Evolutionary conservation across 2,113 vertebrate species (phyloP).

Genomic region (Caranx melampygus): DNA sequence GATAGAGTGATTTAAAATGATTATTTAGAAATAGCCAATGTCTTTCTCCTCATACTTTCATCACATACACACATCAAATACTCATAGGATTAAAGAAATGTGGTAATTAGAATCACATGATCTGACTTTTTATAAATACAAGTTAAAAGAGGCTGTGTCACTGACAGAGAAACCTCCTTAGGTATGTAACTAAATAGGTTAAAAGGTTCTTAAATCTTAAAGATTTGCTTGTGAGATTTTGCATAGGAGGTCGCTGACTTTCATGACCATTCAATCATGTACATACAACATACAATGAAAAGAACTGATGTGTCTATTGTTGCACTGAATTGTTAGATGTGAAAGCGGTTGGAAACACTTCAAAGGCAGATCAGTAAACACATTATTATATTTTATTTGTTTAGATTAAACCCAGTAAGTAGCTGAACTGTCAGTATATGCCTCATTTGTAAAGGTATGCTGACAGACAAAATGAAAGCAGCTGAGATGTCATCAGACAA

Average conservation of each 20-base stretch:
- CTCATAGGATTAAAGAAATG: not conserved
- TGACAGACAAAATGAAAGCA: not conserved
- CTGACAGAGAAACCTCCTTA: too few species aligned
- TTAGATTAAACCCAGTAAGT: not conserved
- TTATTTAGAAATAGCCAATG: too few species aligned
- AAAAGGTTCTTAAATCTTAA: not conserved
- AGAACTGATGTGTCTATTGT: not conserved
- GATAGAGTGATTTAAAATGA: too few species aligned
- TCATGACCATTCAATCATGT: not conserved
- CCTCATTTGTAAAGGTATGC: too few species aligned
- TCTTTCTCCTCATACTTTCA: too few species aligned
- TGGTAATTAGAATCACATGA: not conserved
- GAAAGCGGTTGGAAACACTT: not conserved
- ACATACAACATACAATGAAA: not conserved
- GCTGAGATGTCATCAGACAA: fast-evolving
- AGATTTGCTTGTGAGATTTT: not conserved
- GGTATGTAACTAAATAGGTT: too few species aligned
- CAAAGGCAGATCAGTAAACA: not conserved
- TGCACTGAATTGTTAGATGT: not conserved
- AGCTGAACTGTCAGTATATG: not conserved
- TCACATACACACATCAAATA: not conserved
- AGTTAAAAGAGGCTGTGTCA: too few species aligned
- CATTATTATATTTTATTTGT: not conserved
- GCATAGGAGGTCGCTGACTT: not conserved
- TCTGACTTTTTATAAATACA: not conserved